Evolutionary conservation across 2,113 vertebrate genomes (phyloP).

Genomic region (Sylvicapra grimmia): DNA sequence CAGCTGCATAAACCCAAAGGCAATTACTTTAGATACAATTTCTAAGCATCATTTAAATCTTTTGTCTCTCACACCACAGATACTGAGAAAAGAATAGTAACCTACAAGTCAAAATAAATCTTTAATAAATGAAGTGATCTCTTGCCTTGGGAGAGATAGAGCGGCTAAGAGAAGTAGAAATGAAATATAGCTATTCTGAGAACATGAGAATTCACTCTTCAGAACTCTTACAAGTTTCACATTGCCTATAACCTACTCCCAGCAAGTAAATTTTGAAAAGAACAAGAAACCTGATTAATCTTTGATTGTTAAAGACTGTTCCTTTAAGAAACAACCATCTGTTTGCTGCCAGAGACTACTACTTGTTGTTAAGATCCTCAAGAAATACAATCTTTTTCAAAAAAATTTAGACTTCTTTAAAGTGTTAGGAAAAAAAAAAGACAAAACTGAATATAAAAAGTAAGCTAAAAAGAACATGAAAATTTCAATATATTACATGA

Average conservation of each 20-base stretch:
- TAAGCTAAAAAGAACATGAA: background rate
- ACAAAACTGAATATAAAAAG: background rate
- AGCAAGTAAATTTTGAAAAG: background rate
- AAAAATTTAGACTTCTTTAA: background rate
- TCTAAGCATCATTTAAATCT: conserved; percentile 18
- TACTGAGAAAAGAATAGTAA: conserved; percentile 7
- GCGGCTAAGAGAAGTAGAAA: background rate
- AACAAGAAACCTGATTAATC: background rate
- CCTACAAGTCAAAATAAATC: conserved; percentile 4
- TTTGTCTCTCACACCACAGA: conserved; percentile 1
- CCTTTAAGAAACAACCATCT: background rate
- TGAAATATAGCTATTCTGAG: background rate
- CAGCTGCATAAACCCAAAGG: conserved; percentile 22
- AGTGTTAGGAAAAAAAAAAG: background rate
- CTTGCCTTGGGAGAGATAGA: background rate
- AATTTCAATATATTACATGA: background rate
- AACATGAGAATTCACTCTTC: background rate
- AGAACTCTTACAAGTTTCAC: conserved; percentile 13
- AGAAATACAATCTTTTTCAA: background rate
- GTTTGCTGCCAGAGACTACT: background rate
- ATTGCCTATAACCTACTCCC: background rate
- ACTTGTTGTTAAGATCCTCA: background rate
- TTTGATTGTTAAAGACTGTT: background rate
- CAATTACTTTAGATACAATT: conserved; percentile 35
- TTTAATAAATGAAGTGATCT: conserved; percentile 17